Evolutionary conservation across 2,797 vertebrate genomes (phyloP), one percentile per base, ranked within the genome.

Genomic region (Danio choprae): DNA sequence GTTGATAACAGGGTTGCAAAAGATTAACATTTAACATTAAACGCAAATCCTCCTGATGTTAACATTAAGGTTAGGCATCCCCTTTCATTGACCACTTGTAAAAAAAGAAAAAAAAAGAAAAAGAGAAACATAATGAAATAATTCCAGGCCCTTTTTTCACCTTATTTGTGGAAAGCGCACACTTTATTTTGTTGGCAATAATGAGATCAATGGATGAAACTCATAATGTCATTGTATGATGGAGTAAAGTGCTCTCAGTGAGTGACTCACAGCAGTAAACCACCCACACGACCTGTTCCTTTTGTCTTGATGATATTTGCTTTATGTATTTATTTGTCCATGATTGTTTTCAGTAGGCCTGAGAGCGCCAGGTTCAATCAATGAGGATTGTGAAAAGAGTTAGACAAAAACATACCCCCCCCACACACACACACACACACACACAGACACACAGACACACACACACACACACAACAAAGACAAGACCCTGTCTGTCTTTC

Each of bases 101-200:
- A 10, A 63, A 5, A 16, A 40, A 18, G 1, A 20, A 64, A 10
- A 16, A 5, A 16, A 40, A 18, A 1, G 20, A 64, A 10, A 16
- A 10, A 9, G 3, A 29, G 29, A 29, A 29, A 53, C 55, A 10
- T 1, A 4, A 18, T 20, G 2, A 51, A 62, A 11, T 16, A 1
- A 3, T 63, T 29, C 48, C 44, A 16, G 20, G 44, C 29, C 7
- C 22, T 36, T 36, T 20, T 72, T 82, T 41, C 67, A 67, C 8
- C 43, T 5, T 58, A 58, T 83, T 77, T 81, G 18, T 41, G 68
- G 18, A 44, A 65, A 53, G 18, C 20, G 7, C 38, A 82, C 85
- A 90, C 83, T 88, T 91, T 84, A 91, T 91, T 90, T 89, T 82
- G 78, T 90, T 91, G 90, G 77, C 91, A 91, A 91, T 90, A 89